Evolutionary conservation across 2,888 invertebrate genomes (phyloP).

Genomic region (Vanessa cardui): DNA sequence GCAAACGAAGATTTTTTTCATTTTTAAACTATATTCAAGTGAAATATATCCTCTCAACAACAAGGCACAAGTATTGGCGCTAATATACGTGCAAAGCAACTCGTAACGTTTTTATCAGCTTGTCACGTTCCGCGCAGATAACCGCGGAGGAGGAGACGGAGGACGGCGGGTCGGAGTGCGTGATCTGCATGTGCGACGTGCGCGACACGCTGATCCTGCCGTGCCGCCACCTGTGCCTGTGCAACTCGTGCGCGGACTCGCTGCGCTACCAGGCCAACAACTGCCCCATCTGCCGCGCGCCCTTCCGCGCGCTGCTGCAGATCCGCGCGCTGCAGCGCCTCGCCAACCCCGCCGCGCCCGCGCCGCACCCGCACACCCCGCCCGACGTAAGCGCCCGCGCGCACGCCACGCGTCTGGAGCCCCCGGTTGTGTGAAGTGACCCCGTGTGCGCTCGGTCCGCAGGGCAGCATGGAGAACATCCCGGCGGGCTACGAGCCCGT

Average conservation of each 20-base stretch:
- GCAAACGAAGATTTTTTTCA: too few species aligned
- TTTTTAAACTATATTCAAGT: too few species aligned
- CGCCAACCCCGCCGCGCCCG: slow-evolving; percentile 58
- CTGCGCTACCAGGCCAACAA: slow-evolving; percentile 98
- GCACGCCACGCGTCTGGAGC: background rate
- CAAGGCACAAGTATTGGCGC: too few species aligned
- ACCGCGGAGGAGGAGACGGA: slow-evolving; percentile 92
- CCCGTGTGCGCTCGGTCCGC: slow-evolving; percentile 21
- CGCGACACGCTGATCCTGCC: slow-evolving; percentile 98
- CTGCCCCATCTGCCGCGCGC: slow-evolving; percentile 99
- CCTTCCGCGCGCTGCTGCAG: slow-evolving; percentile 97
- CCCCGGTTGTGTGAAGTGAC: background rate
- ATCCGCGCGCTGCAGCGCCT: slow-evolving; percentile 95
- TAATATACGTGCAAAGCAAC: too few species aligned
- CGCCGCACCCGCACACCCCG: slow-evolving; percentile 46
- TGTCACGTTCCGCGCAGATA: slow-evolving; percentile 53
- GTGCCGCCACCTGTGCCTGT: slow-evolving; percentile 98
- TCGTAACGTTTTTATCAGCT: background rate
- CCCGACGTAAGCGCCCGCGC: slow-evolving; percentile 83
- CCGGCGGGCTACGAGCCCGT: slow-evolving; percentile 97
- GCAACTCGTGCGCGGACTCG: slow-evolving; percentile 98
- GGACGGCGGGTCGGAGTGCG: slow-evolving; percentile 98
- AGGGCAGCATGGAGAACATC: slow-evolving; percentile 91
- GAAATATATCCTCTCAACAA: too few species aligned
- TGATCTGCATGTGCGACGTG: slow-evolving; percentile 99